A percentile compares a stretch with the other conserved stretches of the same genome.
These are phyloP conservation scores for Suillia variegata DNA, from an alignment of 2,888 invertebrate species.

Conservation along the genomic window DNA sequence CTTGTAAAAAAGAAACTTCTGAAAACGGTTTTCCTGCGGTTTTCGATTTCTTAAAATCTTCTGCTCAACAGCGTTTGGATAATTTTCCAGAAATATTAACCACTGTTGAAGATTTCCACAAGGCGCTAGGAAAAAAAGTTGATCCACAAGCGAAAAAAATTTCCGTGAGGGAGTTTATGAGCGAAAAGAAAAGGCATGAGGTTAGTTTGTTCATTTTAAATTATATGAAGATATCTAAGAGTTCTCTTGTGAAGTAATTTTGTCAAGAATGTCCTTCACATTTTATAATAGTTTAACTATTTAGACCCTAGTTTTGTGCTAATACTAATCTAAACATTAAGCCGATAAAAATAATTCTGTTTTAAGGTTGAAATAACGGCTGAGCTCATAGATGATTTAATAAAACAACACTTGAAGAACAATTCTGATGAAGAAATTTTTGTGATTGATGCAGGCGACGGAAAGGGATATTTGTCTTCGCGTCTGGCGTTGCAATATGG, in stretches of 20 bases:
- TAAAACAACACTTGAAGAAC: conserved; percentile 26
- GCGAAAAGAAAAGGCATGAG: conserved; percentile 81
- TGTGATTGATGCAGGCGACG: conserved; percentile 86
- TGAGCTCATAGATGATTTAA: conserved; percentile 65
- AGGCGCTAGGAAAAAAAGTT: conserved; percentile 45
- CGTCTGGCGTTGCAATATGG: conserved; percentile 72
- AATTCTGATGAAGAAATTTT: conserved; percentile 41
- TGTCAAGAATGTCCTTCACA: neutral
- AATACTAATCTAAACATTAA: too few species aligned
- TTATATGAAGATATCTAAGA: neutral
- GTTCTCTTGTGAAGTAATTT: neutral
- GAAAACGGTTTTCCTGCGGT: conserved; percentile 33
- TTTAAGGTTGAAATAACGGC: conserved; percentile 70
- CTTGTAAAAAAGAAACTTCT: neutral
- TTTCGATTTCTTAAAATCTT: conserved; percentile 34
- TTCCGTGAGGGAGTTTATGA: conserved; percentile 74
- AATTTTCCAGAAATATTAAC: conserved; percentile 39
- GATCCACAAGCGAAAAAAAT: conserved; percentile 26
- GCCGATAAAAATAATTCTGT: conserved; percentile 10
- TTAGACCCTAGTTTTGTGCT: too few species aligned
- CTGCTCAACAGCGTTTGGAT: conserved; percentile 36
- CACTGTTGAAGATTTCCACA: conserved; percentile 52
- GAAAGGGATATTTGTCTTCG: conserved; percentile 84
- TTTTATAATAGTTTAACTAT: too few species aligned
- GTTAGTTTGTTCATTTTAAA: too few species aligned